Evolutionary conservation across 2,797 vertebrate species (phyloP).

Genomic region (Crypturellus tataupa): DNA sequence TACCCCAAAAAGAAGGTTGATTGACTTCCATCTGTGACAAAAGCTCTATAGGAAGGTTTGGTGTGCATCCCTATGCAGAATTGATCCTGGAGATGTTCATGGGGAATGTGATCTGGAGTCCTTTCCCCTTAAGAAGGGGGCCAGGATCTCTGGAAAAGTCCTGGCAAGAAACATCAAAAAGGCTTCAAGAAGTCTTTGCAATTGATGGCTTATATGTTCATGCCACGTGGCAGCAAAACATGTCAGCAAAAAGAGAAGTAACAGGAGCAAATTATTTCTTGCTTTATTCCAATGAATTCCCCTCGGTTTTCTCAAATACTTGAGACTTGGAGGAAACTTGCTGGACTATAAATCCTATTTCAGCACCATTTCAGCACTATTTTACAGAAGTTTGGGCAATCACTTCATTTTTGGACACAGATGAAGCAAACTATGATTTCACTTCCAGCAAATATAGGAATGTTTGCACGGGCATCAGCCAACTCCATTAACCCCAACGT

Average conservation of each 20-base stretch:
- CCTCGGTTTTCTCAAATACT: neutral
- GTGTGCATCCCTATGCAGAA: slow-evolving; percentile 45
- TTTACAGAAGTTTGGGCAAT: neutral
- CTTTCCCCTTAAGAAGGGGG: neutral
- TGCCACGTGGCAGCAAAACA: neutral
- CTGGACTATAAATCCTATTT: neutral
- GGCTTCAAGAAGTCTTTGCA: neutral
- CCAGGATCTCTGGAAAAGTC: slow-evolving; percentile 24
- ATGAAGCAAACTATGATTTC: neutral
- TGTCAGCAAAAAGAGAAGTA: neutral
- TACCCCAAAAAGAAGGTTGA: slow-evolving; percentile 34
- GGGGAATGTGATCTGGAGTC: neutral
- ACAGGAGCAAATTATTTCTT: neutral
- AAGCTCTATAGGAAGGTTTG: slow-evolving; percentile 25
- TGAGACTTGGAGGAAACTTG: neutral
- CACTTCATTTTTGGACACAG: neutral
- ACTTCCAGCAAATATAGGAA: rapidly evolving
- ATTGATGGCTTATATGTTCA: neutral
- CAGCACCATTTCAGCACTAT: neutral
- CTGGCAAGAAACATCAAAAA: neutral
- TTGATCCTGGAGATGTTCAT: slow-evolving; percentile 35
- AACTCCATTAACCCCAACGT: neutral
- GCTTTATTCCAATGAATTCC: neutral
- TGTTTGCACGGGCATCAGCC: neutral
- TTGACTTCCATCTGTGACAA: slow-evolving; percentile 38